These are phyloP conservation scores for Bombus balteatus DNA, from an alignment of 1,140 invertebrate species.

Conservation along the genomic window DNA sequence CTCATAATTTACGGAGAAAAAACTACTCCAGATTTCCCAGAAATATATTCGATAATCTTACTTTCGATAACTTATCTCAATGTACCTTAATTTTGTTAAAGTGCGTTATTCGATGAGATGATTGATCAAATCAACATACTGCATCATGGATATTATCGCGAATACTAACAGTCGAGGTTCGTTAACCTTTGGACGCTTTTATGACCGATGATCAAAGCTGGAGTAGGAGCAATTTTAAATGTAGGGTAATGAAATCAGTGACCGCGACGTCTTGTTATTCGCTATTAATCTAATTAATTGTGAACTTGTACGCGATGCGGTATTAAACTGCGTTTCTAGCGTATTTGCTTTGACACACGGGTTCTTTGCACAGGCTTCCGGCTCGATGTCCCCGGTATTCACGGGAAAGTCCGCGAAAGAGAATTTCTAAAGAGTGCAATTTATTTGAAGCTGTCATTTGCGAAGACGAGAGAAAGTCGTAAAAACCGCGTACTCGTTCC, in stretches of 20 bases:
- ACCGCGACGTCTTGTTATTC: neutral
- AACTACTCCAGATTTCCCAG: neutral
- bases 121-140: neutral
- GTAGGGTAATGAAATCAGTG: conserved; percentile 17
- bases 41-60: neutral
- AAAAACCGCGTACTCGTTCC: neutral
- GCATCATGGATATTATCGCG: neutral
- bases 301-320: neutral
- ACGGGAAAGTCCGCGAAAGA: neutral
- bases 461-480: conserved; percentile 13
- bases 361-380: neutral
- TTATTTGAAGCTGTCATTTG: conserved; percentile 30
- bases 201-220: neutral
- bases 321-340: neutral
- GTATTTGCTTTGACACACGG: neutral
- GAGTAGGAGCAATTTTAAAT: neutral
- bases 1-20: neutral
- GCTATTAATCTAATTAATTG: conserved; percentile 7
- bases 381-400: neutral
- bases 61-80: too few relatives aligned
- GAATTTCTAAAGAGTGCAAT: conserved; percentile 40
- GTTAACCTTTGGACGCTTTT: neutral
- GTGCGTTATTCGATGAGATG: neutral
- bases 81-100: too few relatives aligned
- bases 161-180: too few relatives aligned